Conservation (phyloP, 2,113 vertebrate species). For the Tursiops truncatus region DNA sequence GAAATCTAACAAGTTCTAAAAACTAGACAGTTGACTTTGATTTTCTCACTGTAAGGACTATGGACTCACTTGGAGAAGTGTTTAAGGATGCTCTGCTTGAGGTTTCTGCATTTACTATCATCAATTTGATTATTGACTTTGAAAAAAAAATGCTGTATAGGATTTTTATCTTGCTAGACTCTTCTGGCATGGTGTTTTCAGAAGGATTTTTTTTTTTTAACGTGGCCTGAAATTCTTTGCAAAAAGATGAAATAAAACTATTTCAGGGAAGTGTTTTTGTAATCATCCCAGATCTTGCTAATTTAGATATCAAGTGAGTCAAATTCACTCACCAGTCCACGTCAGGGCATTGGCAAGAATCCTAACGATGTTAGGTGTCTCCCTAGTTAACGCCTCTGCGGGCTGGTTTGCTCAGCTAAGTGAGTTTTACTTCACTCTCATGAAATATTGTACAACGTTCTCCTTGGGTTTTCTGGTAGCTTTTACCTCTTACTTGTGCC, state of each 20-base stretch:
- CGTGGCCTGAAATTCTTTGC: not conserved
- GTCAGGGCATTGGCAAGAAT: not conserved
- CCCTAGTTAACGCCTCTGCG: not conserved
- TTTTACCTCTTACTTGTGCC: not conserved
- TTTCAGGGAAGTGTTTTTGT: conserved; percentile 19
- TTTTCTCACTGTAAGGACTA: not conserved
- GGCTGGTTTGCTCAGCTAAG: not conserved
- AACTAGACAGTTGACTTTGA: not conserved
- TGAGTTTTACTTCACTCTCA: not conserved
- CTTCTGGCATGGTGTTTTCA: not conserved
- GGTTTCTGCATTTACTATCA: not conserved
- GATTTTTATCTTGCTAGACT: conserved; percentile 26
- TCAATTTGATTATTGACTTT: conserved; percentile 29
- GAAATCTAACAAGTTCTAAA: conserved; percentile 9
- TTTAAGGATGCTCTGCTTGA: not conserved
- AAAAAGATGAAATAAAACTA: conserved; percentile 15
- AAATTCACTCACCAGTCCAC: not conserved
- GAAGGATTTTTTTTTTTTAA: not conserved
- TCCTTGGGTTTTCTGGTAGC: not conserved
- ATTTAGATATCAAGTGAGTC: not conserved
- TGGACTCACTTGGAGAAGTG: not conserved
- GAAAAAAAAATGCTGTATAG: not conserved
- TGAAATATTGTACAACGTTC: not conserved
- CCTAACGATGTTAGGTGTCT: not conserved
- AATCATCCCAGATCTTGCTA: not conserved